phyloP scores from a whole-genome alignment of 2,888 invertebrate species.

The Campoplex capitator region DNA sequence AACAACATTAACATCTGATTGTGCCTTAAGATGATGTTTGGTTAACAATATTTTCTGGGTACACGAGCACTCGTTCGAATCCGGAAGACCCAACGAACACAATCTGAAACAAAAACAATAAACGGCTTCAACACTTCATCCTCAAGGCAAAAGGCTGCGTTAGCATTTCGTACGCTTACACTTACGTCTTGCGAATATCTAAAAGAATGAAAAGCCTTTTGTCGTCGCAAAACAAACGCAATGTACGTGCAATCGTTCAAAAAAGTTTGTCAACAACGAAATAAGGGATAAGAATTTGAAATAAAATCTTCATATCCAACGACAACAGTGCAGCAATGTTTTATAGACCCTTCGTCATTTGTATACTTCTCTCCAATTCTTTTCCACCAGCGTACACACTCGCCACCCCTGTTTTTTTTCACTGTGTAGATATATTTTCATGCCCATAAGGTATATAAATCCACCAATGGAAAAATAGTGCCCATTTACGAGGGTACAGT shows the following conservation, averaged over 20 bases:
- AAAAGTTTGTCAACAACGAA: constrained; percentile 23
- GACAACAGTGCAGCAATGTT: constrained; percentile 36
- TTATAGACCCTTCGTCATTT: constrained; percentile 39
- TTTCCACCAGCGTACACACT: neutral
- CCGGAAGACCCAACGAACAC: too few relatives aligned
- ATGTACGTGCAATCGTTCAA: constrained; percentile 25
- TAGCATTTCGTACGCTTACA: neutral
- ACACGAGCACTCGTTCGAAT: too few relatives aligned
- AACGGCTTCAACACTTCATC: neutral
- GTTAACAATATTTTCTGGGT: too few relatives aligned
- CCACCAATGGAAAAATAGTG: neutral
- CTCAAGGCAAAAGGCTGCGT: neutral
- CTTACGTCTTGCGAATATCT: constrained; percentile 3
- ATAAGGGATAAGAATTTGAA: constrained; percentile 18
- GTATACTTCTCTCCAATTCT: neutral
- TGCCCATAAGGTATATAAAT: constrained; percentile 25
- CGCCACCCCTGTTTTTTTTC: neutral
- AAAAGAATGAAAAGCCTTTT: constrained; percentile 4
- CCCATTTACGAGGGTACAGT: neutral
- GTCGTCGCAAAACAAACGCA: neutral
- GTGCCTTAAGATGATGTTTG: too few relatives aligned
- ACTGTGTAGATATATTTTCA: neutral
- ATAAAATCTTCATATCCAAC: constrained; percentile 13
- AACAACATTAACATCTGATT: too few relatives aligned
- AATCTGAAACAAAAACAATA: neutral